Conservation (phyloP, 1,140 invertebrate species). For the Druon quercuslanigerum region DNA sequence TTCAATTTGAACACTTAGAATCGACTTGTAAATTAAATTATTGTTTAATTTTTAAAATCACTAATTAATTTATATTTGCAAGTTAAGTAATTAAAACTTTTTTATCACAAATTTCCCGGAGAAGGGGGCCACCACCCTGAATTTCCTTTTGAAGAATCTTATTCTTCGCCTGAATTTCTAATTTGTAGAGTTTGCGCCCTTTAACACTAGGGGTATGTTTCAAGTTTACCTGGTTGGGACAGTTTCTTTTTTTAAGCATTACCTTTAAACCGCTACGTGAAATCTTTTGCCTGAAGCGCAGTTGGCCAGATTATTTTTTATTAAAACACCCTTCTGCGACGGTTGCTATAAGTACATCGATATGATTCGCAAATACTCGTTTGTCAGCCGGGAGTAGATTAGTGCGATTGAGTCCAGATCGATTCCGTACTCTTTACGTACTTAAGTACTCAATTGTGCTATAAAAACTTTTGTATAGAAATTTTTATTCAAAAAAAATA, state of each 20-base stretch:
- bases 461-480: neutral
- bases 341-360: slow-evolving; percentile 21
- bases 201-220: slow-evolving; percentile 19
- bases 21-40: too few relatives aligned
- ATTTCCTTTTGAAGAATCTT: neutral
- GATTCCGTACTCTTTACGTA: neutral
- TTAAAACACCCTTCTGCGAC: slow-evolving; percentile 7
- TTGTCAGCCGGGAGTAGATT: slow-evolving; percentile 24
- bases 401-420: neutral
- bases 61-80: too few relatives aligned
- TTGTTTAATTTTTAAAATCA: too few relatives aligned
- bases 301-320: neutral
- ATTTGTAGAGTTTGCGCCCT: neutral
- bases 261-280: slow-evolving; percentile 5
- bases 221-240: slow-evolving; percentile 5
- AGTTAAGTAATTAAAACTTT: too few relatives aligned
- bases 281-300: slow-evolving; percentile 20
- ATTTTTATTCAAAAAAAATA: neutral
- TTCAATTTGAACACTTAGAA: too few relatives aligned
- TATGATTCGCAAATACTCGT: neutral
- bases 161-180: neutral
- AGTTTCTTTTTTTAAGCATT: neutral
- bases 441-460: slow-evolving; percentile 8
- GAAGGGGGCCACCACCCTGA: too few relatives aligned
- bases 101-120: too few relatives aligned